Percentiles rank a stretch among this genome's conserved stretches.
Conservation (phyloP, 1,140 invertebrate genomes). For the Planococcus citri region DNA sequence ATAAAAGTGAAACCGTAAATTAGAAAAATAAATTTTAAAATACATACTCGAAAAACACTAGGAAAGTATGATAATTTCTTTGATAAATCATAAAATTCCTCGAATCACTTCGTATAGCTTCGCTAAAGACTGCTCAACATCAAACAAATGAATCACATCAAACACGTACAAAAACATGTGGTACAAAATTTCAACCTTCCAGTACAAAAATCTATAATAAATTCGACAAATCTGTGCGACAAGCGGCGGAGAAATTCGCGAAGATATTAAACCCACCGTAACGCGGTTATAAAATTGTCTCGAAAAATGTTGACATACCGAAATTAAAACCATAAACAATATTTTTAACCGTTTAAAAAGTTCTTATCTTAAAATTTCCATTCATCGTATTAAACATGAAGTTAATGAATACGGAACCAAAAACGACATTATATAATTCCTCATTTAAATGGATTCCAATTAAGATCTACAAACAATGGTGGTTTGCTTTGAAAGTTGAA, state of each 20-base stretch:
- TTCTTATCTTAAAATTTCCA: background rate
- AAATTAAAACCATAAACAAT: conserved; percentile 8
- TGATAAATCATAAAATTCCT: too few species aligned
- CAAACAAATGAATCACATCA: too few species aligned
- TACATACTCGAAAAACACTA: too few species aligned
- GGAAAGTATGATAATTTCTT: too few species aligned
- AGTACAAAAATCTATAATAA: background rate
- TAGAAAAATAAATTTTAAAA: too few species aligned
- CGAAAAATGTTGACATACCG: background rate
- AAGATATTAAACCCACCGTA: too few species aligned
- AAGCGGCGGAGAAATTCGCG: too few species aligned
- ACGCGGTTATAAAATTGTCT: background rate
- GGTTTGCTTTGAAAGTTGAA: conserved; percentile 11
- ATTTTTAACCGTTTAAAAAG: conserved; percentile 2
- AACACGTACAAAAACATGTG: too few species aligned
- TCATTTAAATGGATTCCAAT: conserved; percentile 20
- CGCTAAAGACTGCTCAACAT: too few species aligned
- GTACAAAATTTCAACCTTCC: too few species aligned
- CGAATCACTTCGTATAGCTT: too few species aligned
- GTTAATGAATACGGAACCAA: conserved; percentile 17
- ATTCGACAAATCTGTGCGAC: background rate
- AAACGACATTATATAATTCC: conserved; percentile 18
- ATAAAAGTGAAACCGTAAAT: too few species aligned
- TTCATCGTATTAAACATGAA: conserved; percentile 2
- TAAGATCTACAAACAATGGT: conserved; percentile 15